Evolutionary conservation across 2,797 vertebrate genomes (phyloP).

Genomic region (Acrossocheilus wenchowensis): DNA sequence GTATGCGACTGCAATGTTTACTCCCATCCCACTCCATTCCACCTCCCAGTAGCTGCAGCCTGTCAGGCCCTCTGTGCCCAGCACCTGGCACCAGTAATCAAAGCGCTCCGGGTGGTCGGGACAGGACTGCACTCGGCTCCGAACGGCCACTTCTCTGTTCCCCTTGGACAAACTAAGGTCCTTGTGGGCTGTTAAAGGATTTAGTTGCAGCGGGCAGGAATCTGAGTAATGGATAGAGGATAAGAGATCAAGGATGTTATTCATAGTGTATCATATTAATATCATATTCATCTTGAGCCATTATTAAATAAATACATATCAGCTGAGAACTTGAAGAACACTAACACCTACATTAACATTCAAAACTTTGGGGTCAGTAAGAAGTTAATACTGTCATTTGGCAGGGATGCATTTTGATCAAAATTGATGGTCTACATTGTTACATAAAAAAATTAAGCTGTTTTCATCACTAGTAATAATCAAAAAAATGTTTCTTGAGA

Average conservation of each 20-base stretch:
- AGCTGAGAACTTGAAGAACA: neutral
- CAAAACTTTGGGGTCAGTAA: neutral
- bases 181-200: constrained; percentile 49
- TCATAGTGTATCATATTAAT: neutral
- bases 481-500: neutral
- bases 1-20: constrained; percentile 56
- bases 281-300: neutral
- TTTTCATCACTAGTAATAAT: neutral
- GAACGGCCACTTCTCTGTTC: constrained; percentile 36
- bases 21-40: constrained; percentile 50
- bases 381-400: neutral
- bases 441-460: neutral
- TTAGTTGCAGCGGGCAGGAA: constrained; percentile 47
- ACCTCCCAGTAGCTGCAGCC: constrained; percentile 54
- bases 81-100: constrained; percentile 62
- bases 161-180: constrained; percentile 48
- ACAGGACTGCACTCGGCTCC: constrained; percentile 28
- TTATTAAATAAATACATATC: neutral
- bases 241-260: constrained; percentile 6
- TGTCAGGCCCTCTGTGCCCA: constrained; percentile 49
- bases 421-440: neutral
- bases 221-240: constrained; percentile 33
- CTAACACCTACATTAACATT: neutral
- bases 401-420: neutral
- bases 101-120: constrained; percentile 59